Evolutionary conservation across 2,113 vertebrate species (phyloP).

Genomic region (Pollachius pollachius): DNA sequence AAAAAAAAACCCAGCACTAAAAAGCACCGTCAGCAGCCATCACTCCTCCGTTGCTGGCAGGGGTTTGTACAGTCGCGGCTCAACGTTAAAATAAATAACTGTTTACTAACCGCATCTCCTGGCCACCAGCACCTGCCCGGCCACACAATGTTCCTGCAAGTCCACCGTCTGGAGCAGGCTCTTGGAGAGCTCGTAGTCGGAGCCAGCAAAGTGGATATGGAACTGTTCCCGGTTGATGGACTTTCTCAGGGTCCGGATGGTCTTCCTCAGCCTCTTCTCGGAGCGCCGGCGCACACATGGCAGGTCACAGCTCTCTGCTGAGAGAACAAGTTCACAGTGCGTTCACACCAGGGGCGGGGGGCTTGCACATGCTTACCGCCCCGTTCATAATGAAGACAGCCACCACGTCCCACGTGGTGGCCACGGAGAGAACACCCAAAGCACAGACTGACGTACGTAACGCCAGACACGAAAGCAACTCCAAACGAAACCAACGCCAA

Average conservation of each 20-base stretch:
- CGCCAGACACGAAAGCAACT: slow-evolving; percentile 2
- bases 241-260: slow-evolving; percentile 87
- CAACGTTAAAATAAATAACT: slow-evolving; percentile 5
- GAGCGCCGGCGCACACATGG: slow-evolving; percentile 84
- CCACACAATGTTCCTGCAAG: slow-evolving; percentile 74
- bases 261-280: slow-evolving; percentile 91
- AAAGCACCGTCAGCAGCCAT: background rate
- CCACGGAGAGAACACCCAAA: background rate
- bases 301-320: slow-evolving; percentile 88
- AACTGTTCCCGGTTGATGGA: slow-evolving; percentile 91
- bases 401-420: background rate
- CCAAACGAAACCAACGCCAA: no score
- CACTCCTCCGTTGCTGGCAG: background rate
- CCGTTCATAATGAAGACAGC: slow-evolving; percentile 2
- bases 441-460: background rate
- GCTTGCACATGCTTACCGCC: slow-evolving; percentile 30
- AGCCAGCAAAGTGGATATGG: slow-evolving; percentile 83
- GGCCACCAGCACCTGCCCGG: slow-evolving; percentile 78
- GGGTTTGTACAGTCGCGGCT: slow-evolving; percentile 1
- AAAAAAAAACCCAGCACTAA: slow-evolving; percentile 6
- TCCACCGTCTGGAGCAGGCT: slow-evolving; percentile 69
- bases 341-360: slow-evolving; percentile 42
- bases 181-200: slow-evolving; percentile 80
- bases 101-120: slow-evolving; percentile 88
- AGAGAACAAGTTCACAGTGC: slow-evolving; percentile 52